Evolutionary conservation across 2,888 invertebrate species (phyloP), one percentile per base, ranked within the genome.

Genomic region (Drosophila borborema): DNA sequence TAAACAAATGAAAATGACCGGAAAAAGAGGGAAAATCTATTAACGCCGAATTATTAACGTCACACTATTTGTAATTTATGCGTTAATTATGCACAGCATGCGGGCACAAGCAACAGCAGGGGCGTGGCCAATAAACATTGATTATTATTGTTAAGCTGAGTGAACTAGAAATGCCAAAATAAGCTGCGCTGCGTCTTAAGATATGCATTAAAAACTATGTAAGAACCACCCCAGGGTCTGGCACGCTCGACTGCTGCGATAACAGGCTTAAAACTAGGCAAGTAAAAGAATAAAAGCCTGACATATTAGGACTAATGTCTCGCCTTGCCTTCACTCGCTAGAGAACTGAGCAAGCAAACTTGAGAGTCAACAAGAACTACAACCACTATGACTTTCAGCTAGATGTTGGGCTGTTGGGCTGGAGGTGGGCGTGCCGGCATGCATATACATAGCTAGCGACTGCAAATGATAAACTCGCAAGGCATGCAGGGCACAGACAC

Each of bases 11-110:
- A 74, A 83, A 71, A 74, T 71, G 72, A 48, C 83, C 80, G 72
- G 67, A 80, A 72, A 65, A 65, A 60, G 74, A 64, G 69, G 82
- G 56, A 77, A 82, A 86, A 81, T 86, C 86, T 87, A 86, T 89
- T 89, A 89, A 89, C 89, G 88, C 86, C 80, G 86, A 77, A 86
- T 89, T 86, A 86, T 86, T 89, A 86, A 86, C 88, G 89, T 87
- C 89, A 78, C 89, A 89, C 86, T 80, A 84, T 86, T 69, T 74
- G 87, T 86, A 89, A 86, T 86, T 86, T 86, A 89, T 89, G 79
- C 77, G 89, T 85, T 89, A 89, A 89, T 89, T 89, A 85, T 87
- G 73, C 86, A 64, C 60, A 66, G 64, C 54, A 23, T 56, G 63
- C 2, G 41, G 23, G 66, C 16, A 18, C 23, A 16, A 2, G 6